Base-by-base conservation (phyloP, 1,140 invertebrate species). In the Drosophila ananassae region DNA sequence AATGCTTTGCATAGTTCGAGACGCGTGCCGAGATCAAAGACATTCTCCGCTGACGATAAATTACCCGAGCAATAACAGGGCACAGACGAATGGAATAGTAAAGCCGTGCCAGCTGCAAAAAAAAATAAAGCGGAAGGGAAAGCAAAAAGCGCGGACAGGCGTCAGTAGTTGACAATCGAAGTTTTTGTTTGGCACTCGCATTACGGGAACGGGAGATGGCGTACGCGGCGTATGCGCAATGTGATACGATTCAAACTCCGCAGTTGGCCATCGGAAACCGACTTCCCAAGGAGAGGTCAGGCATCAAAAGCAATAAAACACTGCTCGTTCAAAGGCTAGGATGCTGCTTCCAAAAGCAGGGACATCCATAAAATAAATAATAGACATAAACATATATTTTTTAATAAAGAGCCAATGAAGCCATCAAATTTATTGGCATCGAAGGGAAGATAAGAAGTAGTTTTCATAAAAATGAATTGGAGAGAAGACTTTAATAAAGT, bases 31-130 rank as follows among this genome's bases (percentile, higher is more conserved):
- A 71, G 77, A 85, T 84, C 77, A 84, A 84, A 84, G 73, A 52
- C 59, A 12, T 55, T 56, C 69, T 67, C 73, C 61, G 21, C 68
- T 63, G 58, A 59, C 71, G 77, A 76, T 87, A 78, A 87, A 85
- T 89, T 79, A 79, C 68, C 69, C 87, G 82, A 52, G 77, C 81
- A 85, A 85, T 80, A 85, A 77, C 68, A 67, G 64, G 56, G 13
- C 17, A 28, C 30, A 53, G 24, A 13, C 12, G 48, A 28, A 50
- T n/a, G n/a, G 48, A 48, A 53, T 60, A 44, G 21, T 22, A 21
- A 28, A 25, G 64, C 46, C 28, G 48, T 22, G 52, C 9, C 12
- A 25, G 53, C 53, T 46, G 50, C 53, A 28, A 44, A 46, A 53
- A 50, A 82, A 37, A 37, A 28, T 68, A 53, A 61, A 61, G 52